These are phyloP conservation scores for Napeogenes sylphis DNA, from an alignment of 2,888 invertebrate species.

Conservation along the genomic window DNA sequence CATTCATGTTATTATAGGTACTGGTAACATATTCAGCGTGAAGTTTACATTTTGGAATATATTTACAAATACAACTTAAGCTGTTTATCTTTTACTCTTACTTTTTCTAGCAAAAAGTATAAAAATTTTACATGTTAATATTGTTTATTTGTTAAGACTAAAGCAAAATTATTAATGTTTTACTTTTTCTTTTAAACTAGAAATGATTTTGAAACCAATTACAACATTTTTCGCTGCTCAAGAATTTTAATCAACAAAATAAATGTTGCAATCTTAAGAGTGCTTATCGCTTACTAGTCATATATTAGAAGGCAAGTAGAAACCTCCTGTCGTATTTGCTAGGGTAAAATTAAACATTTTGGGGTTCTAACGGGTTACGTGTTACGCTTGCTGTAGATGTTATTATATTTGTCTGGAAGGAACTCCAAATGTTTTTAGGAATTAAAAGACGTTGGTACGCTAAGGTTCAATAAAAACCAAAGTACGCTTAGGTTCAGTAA, in stretches of 20 bases:
- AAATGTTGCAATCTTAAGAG: constrained; percentile 75
- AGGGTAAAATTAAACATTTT: constrained; percentile 74
- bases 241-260: constrained; percentile 75
- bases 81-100: neutral
- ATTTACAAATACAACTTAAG: neutral
- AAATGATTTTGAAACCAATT: neutral
- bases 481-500: no score
- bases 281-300: constrained; percentile 72
- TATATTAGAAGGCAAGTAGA: constrained; percentile 68
- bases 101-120: neutral
- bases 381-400: constrained; percentile 42
- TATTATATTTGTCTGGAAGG: neutral
- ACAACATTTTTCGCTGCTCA: constrained; percentile 17
- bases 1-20: constrained; percentile 58
- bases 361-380: constrained; percentile 69
- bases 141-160: neutral
- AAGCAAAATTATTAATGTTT: neutral
- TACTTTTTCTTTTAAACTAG: no score
- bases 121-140: neutral
- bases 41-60: neutral
- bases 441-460: no score
- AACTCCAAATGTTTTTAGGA: neutral
- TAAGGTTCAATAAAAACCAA: no score
- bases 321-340: constrained; percentile 20
- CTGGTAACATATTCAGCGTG: constrained; percentile 21